phyloP scores from a whole-genome alignment of 53 echinoderm and acorn worm species.

The Luidia sarsii region DNA sequence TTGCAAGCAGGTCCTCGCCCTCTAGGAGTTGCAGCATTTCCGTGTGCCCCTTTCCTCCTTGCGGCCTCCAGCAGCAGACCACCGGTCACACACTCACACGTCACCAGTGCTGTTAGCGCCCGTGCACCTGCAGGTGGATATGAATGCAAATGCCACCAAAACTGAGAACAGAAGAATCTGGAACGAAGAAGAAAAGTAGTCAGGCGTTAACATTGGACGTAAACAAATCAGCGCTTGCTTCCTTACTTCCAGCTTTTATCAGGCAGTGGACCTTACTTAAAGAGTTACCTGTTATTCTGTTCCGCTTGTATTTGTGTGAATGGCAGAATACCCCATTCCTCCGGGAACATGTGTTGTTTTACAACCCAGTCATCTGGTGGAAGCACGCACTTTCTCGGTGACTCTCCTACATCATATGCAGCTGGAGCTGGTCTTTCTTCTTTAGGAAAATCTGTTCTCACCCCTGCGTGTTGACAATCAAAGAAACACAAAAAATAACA shows the following conservation, averaged over 20 bases:
- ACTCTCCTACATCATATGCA: background rate
- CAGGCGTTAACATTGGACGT: no score
- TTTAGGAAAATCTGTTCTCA: background rate
- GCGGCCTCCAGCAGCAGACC: background rate
- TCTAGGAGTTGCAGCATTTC: background rate
- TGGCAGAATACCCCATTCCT: no score
- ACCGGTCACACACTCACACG: background rate
- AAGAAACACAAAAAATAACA: background rate
- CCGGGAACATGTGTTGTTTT: background rate
- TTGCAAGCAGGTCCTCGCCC: constrained; percentile 18
- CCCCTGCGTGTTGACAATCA: background rate
- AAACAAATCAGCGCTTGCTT: no score
- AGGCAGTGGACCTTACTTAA: no score
- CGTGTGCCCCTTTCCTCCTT: background rate
- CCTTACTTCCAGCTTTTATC: no score
- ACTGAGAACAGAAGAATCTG: no score
- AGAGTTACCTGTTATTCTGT: no score
- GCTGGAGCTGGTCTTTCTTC: background rate
- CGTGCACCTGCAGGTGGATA: background rate
- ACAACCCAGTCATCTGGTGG: background rate
- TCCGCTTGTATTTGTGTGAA: no score
- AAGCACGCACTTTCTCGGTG: background rate
- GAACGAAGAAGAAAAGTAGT: no score
- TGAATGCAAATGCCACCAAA: no score
- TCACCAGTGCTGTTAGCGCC: background rate